Conservation (phyloP, 1,140 invertebrate species). For the Phymastichus coffea region DNA sequence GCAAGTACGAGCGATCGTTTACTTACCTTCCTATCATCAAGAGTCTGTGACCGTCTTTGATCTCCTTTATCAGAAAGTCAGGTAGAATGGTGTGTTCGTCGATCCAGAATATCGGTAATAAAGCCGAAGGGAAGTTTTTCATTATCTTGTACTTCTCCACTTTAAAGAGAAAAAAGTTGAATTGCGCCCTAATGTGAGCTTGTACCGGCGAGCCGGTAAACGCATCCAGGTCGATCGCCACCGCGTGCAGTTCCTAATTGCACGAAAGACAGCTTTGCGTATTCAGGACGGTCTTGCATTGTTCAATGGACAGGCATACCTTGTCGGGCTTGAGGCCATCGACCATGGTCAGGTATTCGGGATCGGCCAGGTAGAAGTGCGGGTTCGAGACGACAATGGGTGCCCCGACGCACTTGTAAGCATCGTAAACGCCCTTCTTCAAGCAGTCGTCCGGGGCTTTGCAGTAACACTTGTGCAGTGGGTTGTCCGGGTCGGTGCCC, state of each 20-base stretch:
- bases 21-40: constrained; percentile 38
- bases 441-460: constrained; percentile 66
- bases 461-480: constrained; percentile 73
- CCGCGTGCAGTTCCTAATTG: constrained; percentile 69
- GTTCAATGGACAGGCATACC: no score
- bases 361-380: constrained; percentile 76
- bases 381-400: constrained; percentile 75
- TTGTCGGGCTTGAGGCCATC: constrained; percentile 71
- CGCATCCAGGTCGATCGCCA: constrained; percentile 74
- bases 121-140: constrained; percentile 61
- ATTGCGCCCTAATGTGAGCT: constrained; percentile 69
- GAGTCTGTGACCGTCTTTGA: constrained; percentile 40
- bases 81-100: constrained; percentile 63
- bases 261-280: no score
- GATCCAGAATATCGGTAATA: constrained; percentile 74
- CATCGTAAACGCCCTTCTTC: constrained; percentile 70
- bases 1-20: neutral
- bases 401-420: constrained; percentile 65
- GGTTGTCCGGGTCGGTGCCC: constrained; percentile 66
- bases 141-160: constrained; percentile 66
- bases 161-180: constrained; percentile 66
- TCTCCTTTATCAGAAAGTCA: constrained; percentile 45
- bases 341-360: constrained; percentile 64
- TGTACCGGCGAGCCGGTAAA: constrained; percentile 67
- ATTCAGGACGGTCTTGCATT: no score